Conservation (phyloP, 2,113 vertebrate species). For the Eurypyga helias region DNA sequence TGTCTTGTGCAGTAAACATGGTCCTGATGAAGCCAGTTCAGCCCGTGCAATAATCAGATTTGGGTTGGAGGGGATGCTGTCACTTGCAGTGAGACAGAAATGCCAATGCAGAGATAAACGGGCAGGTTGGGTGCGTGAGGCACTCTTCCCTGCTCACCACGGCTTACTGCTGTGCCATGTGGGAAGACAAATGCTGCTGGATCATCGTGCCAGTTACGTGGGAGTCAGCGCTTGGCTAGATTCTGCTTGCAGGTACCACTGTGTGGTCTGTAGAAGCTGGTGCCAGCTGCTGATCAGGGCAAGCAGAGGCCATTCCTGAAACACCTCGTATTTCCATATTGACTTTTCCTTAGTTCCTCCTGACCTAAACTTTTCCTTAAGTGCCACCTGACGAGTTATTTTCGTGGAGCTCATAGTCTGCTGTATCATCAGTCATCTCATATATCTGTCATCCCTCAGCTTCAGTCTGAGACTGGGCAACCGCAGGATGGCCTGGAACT, state of each 20-base stretch:
- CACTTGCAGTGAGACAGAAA: not conserved
- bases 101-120: not conserved
- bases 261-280: not conserved
- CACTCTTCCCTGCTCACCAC: not conserved
- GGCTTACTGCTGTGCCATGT: not conserved
- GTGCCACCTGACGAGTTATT: not conserved
- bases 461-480: not conserved
- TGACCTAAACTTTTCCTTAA: not conserved
- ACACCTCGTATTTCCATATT: not conserved
- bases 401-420: not conserved
- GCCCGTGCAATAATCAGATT: not conserved
- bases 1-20: not conserved
- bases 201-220: not conserved
- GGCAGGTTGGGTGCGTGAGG: not conserved
- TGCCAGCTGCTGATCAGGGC: not conserved
- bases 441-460: not conserved
- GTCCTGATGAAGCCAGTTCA: conserved; percentile 10
- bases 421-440: not conserved
- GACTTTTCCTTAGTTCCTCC: not conserved
- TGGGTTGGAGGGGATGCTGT: not conserved
- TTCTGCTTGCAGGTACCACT: not conserved
- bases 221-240: not conserved
- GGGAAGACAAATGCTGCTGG: not conserved
- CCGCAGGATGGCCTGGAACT: not conserved
- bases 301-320: not conserved